Conservation (phyloP, 2,797 vertebrate species). For the Valencia hispanica region DNA sequence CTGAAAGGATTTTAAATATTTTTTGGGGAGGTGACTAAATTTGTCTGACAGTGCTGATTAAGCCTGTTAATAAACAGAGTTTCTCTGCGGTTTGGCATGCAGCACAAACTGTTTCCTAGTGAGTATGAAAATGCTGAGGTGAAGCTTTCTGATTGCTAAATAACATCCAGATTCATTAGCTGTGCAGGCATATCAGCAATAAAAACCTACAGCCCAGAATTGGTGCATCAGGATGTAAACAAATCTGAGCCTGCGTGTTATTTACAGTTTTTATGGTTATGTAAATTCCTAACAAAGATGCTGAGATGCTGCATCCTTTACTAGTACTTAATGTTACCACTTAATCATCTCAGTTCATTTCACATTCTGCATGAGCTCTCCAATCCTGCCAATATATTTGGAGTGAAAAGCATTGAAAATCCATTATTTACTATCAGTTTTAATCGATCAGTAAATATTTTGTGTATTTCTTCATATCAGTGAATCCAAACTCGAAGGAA, state of each 20-base stretch:
- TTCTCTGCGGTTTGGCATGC: not conserved
- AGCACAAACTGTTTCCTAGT: not conserved
- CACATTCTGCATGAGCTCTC: not conserved
- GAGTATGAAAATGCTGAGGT: not conserved
- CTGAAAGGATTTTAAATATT: not conserved
- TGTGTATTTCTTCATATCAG: constrained; percentile 37
- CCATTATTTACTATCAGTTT: constrained; percentile 26
- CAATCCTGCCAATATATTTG: not conserved
- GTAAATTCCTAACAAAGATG: not conserved
- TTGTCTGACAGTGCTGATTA: not conserved
- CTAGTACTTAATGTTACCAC: not conserved
- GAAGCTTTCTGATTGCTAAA: constrained; percentile 5
- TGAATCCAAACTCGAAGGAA: constrained; percentile 30
- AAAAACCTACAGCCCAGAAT: not conserved
- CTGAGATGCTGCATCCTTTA: not conserved
- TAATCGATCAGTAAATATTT: constrained; percentile 45
- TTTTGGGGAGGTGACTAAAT: not conserved
- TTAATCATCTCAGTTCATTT: not conserved
- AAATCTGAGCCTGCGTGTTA: not conserved
- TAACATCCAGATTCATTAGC: constrained; percentile 6
- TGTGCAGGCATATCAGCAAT: not conserved
- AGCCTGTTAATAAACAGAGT: not conserved
- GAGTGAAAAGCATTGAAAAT: constrained; percentile 5
- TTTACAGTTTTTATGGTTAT: not conserved
- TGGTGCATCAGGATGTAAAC: not conserved